A percentile compares a stretch with the other conserved stretches of the same genome.
Conservation (phyloP, 2,113 vertebrate genomes). For the human (Homo sapiens) region GRCh38 chr1:86452001-86452500, state of each 20-base stretch:
- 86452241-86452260: not conserved
- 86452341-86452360: not conserved
- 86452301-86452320: not conserved
- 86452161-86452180: not conserved
- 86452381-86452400: not conserved
- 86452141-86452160: not conserved
- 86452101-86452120: not conserved
- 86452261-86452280: not conserved
- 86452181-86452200: not conserved
- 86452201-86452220: not conserved
- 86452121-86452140: not conserved
- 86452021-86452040: not conserved
- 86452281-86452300: not conserved
- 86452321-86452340: not conserved
- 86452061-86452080: not conserved
- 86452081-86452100: not conserved
- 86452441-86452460: not conserved
- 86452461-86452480: not conserved
- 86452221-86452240: not conserved
- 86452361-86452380: not conserved
- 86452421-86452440: not conserved
- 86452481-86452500: not conserved
- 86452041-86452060: not conserved
- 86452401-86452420: not conserved
- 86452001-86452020: not conserved